These are phyloP conservation scores for Amblyjoppa fuscipennis DNA, from an alignment of 2,888 invertebrate species.

Conservation along the genomic window DNA sequence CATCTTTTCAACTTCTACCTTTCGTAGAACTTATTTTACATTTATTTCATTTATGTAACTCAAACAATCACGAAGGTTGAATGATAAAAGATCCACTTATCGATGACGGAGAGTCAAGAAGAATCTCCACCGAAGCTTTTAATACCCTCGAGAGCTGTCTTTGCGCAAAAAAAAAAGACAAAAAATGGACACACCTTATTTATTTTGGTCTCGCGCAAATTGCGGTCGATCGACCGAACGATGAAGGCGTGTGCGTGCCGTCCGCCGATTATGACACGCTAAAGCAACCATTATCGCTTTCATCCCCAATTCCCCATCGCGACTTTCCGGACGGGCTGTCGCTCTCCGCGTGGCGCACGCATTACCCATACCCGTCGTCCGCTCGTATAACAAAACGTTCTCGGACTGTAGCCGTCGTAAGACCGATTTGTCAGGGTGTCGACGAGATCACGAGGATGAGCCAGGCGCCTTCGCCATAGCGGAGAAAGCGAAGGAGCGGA, in stretches of 20 bases:
- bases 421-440: slow-evolving; percentile 63
- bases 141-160: background rate
- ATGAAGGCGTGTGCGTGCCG: background rate
- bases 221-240: slow-evolving; percentile 21
- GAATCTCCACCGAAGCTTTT: too few species aligned
- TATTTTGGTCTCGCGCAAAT: slow-evolving; percentile 19
- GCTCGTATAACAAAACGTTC: slow-evolving; percentile 26
- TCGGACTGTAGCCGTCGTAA: slow-evolving; percentile 45
- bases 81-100: too few species aligned
- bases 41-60: too few species aligned
- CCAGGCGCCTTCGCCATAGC: background rate
- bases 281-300: slow-evolving; percentile 35
- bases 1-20: too few species aligned
- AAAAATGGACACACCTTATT: background rate
- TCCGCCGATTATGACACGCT: slow-evolving; percentile 28
- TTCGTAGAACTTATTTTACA: too few species aligned
- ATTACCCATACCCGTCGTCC: slow-evolving; percentile 4
- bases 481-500: slow-evolving; percentile 19
- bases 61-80: too few species aligned
- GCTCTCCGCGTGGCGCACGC: background rate
- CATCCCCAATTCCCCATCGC: slow-evolving; percentile 17
- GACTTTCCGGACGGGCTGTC: slow-evolving; percentile 36
- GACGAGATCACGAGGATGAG: slow-evolving; percentile 49
- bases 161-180: background rate
- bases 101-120: too few species aligned